phyloP scores from a whole-genome alignment of 2,888 invertebrate species.

The Zaprionus lineosus region DNA sequence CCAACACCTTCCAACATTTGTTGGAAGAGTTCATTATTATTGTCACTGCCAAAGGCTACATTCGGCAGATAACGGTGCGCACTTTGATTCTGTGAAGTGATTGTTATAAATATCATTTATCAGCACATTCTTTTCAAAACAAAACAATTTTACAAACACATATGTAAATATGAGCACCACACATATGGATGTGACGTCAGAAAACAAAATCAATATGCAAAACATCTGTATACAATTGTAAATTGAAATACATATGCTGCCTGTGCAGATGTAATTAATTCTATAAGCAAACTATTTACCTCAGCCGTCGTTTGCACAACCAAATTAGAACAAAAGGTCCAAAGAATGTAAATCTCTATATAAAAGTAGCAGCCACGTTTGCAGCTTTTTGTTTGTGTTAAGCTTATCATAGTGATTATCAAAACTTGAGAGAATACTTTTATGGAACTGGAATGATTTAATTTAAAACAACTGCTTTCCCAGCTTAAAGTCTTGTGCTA shows the following conservation, averaged over 20 bases:
- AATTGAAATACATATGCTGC: conserved; percentile 41
- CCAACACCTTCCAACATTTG: conserved; percentile 81
- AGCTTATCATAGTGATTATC: conserved; percentile 23
- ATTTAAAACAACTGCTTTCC: not conserved
- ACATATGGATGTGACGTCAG: conserved; percentile 38
- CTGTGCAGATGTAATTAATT: not conserved
- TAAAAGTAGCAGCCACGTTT: conserved; percentile 12
- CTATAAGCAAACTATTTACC: conserved; percentile 19
- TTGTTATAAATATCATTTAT: conserved; percentile 15
- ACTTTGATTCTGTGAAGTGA: conserved; percentile 63
- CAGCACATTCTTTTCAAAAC: conserved; percentile 7
- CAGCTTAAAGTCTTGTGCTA: conserved; percentile 6
- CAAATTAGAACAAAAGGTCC: conserved; percentile 3
- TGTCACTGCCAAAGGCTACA: conserved; percentile 46
- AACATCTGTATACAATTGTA: conserved; percentile 36
- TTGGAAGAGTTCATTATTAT: conserved; percentile 73
- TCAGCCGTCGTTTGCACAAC: conserved; percentile 25
- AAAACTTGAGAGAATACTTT: conserved; percentile 1
- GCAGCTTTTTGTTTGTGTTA: conserved; percentile 3
- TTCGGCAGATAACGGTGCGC: conserved; percentile 72
- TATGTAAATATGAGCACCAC: not conserved
- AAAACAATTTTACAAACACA: not conserved
- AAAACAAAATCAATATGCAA: conserved; percentile 52
- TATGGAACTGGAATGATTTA: conserved; percentile 11
- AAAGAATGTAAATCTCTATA: conserved; percentile 28